Conservation (phyloP, 2,797 vertebrate genomes). For the Chaetophractus vellerosus region DNA sequence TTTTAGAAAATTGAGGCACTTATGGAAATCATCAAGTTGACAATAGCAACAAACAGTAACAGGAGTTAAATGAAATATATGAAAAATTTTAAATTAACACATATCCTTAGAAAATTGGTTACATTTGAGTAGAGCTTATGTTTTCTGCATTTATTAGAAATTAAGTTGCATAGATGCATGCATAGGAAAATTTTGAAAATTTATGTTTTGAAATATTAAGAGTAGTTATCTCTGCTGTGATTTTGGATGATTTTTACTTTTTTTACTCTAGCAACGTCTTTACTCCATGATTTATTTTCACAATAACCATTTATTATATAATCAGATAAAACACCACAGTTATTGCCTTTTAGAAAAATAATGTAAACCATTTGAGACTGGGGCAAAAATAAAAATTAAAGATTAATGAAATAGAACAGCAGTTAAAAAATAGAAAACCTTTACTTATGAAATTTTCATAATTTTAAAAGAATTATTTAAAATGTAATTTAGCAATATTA, state of each 20-base stretch:
- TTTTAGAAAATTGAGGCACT: slow-evolving; percentile 9
- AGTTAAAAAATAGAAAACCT: background rate
- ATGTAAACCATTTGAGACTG: background rate
- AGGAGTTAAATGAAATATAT: slow-evolving; percentile 30
- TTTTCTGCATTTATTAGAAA: background rate
- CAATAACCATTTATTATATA: background rate
- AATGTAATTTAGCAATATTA: background rate
- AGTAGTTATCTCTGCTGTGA: background rate
- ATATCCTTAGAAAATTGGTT: background rate
- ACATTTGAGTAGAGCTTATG: background rate
- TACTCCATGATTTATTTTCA: slow-evolving; percentile 17
- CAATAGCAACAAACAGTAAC: background rate
- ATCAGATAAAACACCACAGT: background rate
- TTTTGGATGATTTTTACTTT: slow-evolving; percentile 44
- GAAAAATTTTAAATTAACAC: background rate
- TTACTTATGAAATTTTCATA: background rate
- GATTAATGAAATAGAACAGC: background rate
- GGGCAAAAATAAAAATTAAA: slow-evolving; percentile 6
- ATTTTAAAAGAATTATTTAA: slow-evolving; percentile 30
- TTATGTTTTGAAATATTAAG: background rate
- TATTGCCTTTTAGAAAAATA: slow-evolving; percentile 49
- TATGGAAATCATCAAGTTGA: background rate
- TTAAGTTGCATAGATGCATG: background rate
- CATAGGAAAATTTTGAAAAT: background rate
- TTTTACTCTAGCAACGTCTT: background rate